These are phyloP conservation scores for Cordilura impudica DNA, from an alignment of 2,888 invertebrate genomes.

Conservation along the genomic window DNA sequence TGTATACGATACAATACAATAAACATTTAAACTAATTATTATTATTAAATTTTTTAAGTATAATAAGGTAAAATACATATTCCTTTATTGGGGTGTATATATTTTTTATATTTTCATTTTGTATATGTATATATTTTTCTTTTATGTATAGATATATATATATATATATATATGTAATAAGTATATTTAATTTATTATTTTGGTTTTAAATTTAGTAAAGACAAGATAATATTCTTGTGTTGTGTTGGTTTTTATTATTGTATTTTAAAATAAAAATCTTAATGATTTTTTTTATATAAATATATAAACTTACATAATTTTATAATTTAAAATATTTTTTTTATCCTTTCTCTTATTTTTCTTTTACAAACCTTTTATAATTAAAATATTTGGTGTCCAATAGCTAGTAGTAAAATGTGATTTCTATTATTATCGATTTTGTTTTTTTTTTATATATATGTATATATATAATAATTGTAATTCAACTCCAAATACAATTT, in stretches of 20 bases:
- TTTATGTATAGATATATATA: slow-evolving; percentile 56
- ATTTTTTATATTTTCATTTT: slow-evolving; percentile 34
- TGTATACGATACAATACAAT: slow-evolving; percentile 55
- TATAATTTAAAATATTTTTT: slow-evolving; percentile 38
- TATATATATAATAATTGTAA: slow-evolving; percentile 41
- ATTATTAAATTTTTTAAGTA: slow-evolving; percentile 30
- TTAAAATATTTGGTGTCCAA: slow-evolving; percentile 60
- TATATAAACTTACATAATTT: too few relatives aligned
- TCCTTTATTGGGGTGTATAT: slow-evolving; percentile 35
- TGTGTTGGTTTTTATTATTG: slow-evolving; percentile 40
- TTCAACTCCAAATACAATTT: slow-evolving; percentile 42
- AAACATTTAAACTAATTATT: slow-evolving; percentile 57
- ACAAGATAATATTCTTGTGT: slow-evolving; percentile 45
- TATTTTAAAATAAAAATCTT: slow-evolving; percentile 41
- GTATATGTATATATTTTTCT: slow-evolving; percentile 48
- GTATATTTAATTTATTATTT: neutral
- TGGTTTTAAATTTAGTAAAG: slow-evolving; percentile 28
- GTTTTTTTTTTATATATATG: too few relatives aligned
- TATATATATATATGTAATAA: too few relatives aligned
- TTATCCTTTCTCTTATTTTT: slow-evolving; percentile 15
- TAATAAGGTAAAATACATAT: slow-evolving; percentile 44
- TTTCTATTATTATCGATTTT: slow-evolving; percentile 38
- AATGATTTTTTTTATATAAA: slow-evolving; percentile 23
- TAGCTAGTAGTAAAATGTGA: slow-evolving; percentile 57
- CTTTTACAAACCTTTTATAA: slow-evolving; percentile 45